Evolutionary conservation across 2,797 vertebrate genomes (phyloP).

Genomic region (Scolopax rusticola): DNA sequence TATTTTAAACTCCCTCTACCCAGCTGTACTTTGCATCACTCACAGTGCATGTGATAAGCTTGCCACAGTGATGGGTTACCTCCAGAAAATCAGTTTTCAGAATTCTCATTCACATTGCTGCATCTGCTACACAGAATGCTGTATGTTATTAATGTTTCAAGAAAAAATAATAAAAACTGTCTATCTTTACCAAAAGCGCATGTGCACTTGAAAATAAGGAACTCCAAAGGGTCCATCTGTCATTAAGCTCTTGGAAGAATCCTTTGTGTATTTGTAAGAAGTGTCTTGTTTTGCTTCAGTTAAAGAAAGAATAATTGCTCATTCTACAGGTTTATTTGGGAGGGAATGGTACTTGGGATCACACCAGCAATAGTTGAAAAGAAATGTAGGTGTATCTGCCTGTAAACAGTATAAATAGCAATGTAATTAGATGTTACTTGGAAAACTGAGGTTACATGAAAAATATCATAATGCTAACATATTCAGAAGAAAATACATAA

Average conservation of each 20-base stretch:
- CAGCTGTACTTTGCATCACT: neutral
- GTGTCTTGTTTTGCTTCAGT: neutral
- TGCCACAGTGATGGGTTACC: neutral
- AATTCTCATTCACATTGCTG: neutral
- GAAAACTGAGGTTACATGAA: neutral
- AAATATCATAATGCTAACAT: neutral
- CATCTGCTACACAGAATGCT: neutral
- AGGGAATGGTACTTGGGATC: neutral
- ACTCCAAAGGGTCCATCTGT: neutral
- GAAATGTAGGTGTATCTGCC: neutral
- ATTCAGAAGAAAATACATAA: neutral
- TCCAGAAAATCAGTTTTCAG: neutral
- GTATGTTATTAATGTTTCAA: neutral
- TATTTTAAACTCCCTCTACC: neutral
- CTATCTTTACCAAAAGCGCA: neutral
- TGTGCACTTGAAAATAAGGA: neutral
- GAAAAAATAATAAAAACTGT: neutral
- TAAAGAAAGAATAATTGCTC: neutral
- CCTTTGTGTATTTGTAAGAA: neutral
- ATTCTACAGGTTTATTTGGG: neutral
- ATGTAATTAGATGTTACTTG: neutral
- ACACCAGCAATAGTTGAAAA: neutral
- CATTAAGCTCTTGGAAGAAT: neutral
- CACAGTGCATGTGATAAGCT: neutral
- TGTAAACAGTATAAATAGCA: neutral